Evolutionary conservation across 2,113 vertebrate species (phyloP).

Genomic region (Anguilla rostrata): DNA sequence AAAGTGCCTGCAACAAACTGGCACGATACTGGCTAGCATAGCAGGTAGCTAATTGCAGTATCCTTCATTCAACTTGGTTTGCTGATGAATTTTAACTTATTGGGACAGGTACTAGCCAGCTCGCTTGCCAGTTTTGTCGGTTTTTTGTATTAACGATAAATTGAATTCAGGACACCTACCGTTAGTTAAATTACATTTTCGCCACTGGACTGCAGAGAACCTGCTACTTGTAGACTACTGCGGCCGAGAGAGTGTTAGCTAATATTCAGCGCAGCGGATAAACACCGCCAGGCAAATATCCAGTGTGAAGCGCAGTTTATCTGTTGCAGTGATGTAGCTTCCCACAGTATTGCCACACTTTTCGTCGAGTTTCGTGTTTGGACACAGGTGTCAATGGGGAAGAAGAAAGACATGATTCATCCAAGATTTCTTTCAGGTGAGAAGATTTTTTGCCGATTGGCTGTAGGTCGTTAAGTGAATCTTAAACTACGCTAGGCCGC

Average conservation of each 20-base stretch:
- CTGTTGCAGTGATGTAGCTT: conserved; percentile 15
- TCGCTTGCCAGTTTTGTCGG: not conserved
- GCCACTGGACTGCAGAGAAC: not conserved
- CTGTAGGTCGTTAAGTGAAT: not conserved
- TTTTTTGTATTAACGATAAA: not conserved
- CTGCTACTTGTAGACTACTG: not conserved
- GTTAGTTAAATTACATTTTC: not conserved
- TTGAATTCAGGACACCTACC: no score
- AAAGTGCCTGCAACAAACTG: not conserved
- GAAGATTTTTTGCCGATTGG: conserved; percentile 10
- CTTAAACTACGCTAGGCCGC: conserved; percentile 19
- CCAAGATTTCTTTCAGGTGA: conserved; percentile 67
- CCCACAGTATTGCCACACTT: conserved; percentile 8
- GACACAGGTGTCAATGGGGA: conserved; percentile 63
- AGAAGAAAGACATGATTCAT: conserved; percentile 75
- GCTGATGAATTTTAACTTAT: not conserved
- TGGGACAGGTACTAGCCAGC: not conserved
- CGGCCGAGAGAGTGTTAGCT: not conserved
- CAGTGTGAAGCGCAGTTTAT: not conserved
- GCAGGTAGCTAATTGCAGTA: not conserved
- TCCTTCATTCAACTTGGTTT: not conserved
- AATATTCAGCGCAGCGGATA: not conserved
- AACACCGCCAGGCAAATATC: not conserved
- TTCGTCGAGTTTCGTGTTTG: conserved; percentile 5
- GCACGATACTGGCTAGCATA: not conserved